Evolutionary conservation across 2,113 vertebrate genomes (phyloP).

Genomic region (Brachypodius melanocephalos): DNA sequence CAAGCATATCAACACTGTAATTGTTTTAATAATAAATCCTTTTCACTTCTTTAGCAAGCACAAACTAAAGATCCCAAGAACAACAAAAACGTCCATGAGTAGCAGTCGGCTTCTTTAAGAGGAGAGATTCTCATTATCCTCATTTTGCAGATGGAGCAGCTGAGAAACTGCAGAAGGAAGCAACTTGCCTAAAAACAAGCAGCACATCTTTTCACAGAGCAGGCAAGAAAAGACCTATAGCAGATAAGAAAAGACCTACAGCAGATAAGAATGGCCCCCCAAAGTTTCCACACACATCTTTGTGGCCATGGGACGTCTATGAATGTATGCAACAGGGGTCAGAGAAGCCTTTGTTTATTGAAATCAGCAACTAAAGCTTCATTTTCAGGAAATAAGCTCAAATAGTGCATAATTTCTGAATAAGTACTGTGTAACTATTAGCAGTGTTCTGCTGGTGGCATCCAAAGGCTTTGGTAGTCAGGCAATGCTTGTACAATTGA

Average conservation of each 20-base stretch:
- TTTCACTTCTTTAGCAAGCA: not conserved
- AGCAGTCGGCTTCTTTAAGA: not conserved
- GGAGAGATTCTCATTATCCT: not conserved
- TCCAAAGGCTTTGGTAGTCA: not conserved
- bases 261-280: not conserved
- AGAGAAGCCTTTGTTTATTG: not conserved
- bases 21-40: not conserved
- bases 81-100: constrained; percentile 4
- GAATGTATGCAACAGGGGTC: not conserved
- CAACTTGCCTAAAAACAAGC: not conserved
- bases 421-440: not conserved
- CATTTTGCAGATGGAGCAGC: constrained; percentile 26
- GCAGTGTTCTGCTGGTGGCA: not conserved
- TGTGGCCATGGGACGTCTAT: not conserved
- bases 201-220: not conserved
- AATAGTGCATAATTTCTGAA: not conserved
- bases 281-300: not conserved
- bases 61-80: not conserved
- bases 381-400: not conserved
- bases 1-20: not conserved
- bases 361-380: not conserved
- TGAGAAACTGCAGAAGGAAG: constrained; percentile 9
- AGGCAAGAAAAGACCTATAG: not conserved
- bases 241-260: not conserved
- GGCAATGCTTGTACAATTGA: not conserved